These are phyloP conservation scores for Myotis daubentonii DNA, from an alignment of 2,797 vertebrate genomes.

Conservation along the genomic window DNA sequence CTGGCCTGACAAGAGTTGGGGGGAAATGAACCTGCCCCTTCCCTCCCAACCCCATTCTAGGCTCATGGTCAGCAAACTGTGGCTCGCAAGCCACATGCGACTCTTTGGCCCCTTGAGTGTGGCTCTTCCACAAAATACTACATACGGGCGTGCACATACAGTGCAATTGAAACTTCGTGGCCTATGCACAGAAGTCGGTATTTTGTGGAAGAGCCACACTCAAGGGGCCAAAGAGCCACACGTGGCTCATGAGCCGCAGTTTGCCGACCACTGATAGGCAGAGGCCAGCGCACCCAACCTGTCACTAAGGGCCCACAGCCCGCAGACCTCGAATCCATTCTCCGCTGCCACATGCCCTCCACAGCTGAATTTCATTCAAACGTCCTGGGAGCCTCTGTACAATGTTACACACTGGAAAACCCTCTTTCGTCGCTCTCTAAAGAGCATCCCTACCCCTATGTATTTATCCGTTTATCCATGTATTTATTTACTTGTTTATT, in stretches of 20 bases:
- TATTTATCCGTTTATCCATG: neutral
- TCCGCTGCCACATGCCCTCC: neutral
- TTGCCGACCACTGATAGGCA: no score
- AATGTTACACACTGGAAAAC: neutral
- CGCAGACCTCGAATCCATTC: neutral
- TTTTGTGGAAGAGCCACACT: no score
- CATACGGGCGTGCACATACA: no score
- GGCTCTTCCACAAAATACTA: no score
- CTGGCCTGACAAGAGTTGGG: neutral
- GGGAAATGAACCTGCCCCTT: neutral
- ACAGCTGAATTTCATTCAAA: neutral
- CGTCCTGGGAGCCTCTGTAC: neutral
- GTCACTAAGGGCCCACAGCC: neutral
- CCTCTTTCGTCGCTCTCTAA: neutral
- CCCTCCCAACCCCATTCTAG: neutral
- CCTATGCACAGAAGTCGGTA: no score
- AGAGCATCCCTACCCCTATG: neutral
- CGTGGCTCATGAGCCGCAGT: no score
- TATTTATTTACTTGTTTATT: neutral
- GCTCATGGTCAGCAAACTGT: no score
- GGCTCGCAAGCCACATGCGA: no score
- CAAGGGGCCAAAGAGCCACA: no score
- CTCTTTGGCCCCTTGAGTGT: no score
- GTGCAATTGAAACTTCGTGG: no score
- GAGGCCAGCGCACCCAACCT: neutral